Percentiles rank a stretch among this genome's conserved stretches.
These are phyloP conservation scores for Epinephelus awoara DNA, from an alignment of 2,797 vertebrate genomes.

Conservation along the genomic window DNA sequence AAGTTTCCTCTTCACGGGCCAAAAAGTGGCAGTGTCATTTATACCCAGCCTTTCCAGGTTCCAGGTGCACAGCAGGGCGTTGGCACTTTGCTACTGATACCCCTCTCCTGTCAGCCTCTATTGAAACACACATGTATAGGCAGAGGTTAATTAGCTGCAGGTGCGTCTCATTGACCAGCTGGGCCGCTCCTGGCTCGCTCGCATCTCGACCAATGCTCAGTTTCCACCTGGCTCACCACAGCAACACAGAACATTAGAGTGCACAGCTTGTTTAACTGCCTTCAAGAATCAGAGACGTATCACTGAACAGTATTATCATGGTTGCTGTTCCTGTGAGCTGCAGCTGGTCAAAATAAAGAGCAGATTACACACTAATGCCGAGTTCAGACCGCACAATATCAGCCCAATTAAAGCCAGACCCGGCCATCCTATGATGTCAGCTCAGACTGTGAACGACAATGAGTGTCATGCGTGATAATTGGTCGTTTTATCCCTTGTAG, in stretches of 20 bases:
- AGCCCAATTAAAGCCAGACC: too few relatives aligned
- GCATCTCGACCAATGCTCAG: conserved; percentile 4
- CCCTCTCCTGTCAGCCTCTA: conserved; percentile 23
- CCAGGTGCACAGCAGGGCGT: conserved; percentile 37
- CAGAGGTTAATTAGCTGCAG: conserved; percentile 63
- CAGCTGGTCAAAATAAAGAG: conserved; percentile 9
- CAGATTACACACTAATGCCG: background rate
- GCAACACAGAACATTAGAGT: background rate
- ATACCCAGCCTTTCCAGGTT: conserved; percentile 28
- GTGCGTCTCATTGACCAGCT: conserved; percentile 50
- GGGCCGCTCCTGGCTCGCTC: conserved; percentile 32
- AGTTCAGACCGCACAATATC: too few relatives aligned
- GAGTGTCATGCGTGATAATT: too few relatives aligned
- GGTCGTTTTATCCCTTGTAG: too few relatives aligned
- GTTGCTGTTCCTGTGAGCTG: conserved; percentile 24
- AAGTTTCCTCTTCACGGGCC: background rate
- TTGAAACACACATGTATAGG: conserved; percentile 21
- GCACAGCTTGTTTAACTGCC: conserved; percentile 11
- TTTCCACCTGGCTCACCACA: background rate
- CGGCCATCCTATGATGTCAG: too few relatives aligned
- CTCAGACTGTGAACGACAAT: too few relatives aligned
- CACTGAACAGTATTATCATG: background rate
- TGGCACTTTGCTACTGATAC: conserved; percentile 30
- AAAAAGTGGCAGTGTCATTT: conserved; percentile 21
- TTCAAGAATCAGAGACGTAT: conserved; percentile 16